These are phyloP conservation scores for Cephus runcator DNA, from an alignment of 2,888 invertebrate species.

Conservation along the genomic window DNA sequence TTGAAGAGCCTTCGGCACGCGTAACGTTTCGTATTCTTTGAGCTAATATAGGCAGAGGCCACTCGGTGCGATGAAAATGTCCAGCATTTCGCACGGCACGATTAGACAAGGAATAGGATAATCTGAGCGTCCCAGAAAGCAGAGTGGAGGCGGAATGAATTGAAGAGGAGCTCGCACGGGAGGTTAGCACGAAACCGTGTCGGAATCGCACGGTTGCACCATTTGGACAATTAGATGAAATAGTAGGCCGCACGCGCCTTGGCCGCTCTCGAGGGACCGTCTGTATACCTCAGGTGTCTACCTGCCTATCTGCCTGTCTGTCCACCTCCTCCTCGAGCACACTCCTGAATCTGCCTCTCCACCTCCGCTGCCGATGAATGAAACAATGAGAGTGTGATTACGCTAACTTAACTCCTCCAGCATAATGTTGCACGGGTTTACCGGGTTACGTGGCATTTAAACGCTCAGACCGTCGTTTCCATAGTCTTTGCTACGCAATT, in stretches of 20 bases:
- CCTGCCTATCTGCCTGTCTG: neutral
- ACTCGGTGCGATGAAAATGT: neutral
- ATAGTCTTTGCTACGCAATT: neutral
- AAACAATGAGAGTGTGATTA: conserved; percentile 48
- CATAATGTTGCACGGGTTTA: neutral
- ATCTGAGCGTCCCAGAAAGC: neutral
- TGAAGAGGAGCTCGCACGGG: neutral
- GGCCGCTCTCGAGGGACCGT: conserved; percentile 20
- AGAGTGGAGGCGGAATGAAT: neutral
- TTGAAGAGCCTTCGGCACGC: neutral
- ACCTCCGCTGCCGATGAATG: conserved; percentile 43
- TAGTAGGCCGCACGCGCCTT: conserved; percentile 54
- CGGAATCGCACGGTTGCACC: conserved; percentile 52
- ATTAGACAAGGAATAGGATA: neutral
- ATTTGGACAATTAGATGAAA: conserved; percentile 56
- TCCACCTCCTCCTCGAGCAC: neutral
- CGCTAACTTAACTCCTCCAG: conserved; percentile 21
- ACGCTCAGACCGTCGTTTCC: neutral
- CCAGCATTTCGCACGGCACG: neutral
- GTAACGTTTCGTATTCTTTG: neutral
- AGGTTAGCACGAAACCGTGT: conserved; percentile 23
- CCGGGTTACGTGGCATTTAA: conserved; percentile 5
- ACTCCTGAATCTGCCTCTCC: neutral
- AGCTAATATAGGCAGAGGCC: neutral
- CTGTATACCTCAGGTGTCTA: neutral